A percentile compares a stretch with the other conserved stretches of the same genome.
These are phyloP conservation scores for Sarcophaga caerulescens DNA, from an alignment of 2,888 invertebrate genomes.

Conservation along the genomic window DNA sequence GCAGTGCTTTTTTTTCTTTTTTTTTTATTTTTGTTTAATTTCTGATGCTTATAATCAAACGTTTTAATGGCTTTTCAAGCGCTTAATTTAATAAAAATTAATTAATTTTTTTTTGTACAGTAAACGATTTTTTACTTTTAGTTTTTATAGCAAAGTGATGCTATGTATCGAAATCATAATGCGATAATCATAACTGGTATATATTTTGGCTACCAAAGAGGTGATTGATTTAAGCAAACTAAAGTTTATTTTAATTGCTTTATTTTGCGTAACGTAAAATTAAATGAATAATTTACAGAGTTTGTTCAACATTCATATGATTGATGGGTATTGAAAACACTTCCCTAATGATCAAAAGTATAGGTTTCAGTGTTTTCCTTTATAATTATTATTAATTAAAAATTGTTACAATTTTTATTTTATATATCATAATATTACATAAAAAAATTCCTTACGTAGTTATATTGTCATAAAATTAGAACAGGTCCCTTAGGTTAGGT, in stretches of 20 bases:
- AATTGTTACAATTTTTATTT: slow-evolving; percentile 20
- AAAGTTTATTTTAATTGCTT: too few species aligned
- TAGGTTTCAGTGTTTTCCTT: too few species aligned
- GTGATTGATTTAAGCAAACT: background rate
- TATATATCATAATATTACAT: background rate
- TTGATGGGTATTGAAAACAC: too few species aligned
- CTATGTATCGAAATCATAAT: slow-evolving; percentile 4
- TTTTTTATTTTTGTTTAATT: too few species aligned
- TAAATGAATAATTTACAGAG: too few species aligned
- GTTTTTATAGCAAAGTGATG: background rate
- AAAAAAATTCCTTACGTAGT: background rate
- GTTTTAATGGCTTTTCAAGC: slow-evolving; percentile 28
- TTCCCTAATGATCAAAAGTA: too few species aligned
- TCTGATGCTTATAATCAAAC: background rate
- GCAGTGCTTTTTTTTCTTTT: background rate
- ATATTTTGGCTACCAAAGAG: slow-evolving; percentile 3
- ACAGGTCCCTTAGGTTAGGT: too few species aligned
- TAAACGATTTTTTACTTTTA: slow-evolving; percentile 10
- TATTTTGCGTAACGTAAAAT: too few species aligned
- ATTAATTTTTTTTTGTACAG: background rate
- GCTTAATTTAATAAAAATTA: slow-evolving; percentile 37
- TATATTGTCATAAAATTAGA: background rate
- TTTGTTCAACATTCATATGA: too few species aligned
- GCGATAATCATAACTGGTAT: slow-evolving; percentile 2
- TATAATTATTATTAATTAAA: slow-evolving; percentile 9